Evolutionary conservation across 2,888 invertebrate species (phyloP).

Genomic region (Mythimna impura): DNA sequence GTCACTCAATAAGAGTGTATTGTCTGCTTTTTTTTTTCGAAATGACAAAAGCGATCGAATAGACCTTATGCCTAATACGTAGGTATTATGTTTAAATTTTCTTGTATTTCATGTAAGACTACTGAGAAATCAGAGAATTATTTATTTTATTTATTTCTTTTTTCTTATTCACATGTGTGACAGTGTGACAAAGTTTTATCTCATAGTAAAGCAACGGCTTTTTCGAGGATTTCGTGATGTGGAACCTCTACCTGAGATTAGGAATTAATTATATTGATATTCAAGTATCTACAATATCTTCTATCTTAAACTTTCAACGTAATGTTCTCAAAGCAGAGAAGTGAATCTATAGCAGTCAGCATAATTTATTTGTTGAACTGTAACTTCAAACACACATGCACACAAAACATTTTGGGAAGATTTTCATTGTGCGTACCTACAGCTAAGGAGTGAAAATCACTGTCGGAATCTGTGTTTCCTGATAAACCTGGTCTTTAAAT

Average conservation of each 20-base stretch:
- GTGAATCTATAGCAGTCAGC: neutral
- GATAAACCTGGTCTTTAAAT: neutral
- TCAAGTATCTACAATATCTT: neutral
- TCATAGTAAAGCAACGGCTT: neutral
- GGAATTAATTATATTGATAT: neutral
- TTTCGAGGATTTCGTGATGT: neutral
- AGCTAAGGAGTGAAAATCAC: neutral
- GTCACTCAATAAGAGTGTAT: constrained; percentile 82
- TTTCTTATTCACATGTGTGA: neutral
- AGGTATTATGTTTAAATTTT: constrained; percentile 30
- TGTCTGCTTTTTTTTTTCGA: constrained; percentile 74
- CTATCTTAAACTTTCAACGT: neutral
- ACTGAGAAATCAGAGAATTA: neutral
- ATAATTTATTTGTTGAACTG: neutral
- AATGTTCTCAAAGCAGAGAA: neutral
- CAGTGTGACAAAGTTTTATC: neutral
- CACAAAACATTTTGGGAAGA: neutral
- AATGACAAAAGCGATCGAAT: constrained; percentile 66
- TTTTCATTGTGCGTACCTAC: neutral
- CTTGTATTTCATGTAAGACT: constrained; percentile 5
- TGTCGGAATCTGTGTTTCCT: neutral
- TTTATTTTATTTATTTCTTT: neutral
- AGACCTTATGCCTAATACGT: constrained; percentile 58
- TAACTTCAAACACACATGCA: neutral
- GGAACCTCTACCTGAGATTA: too few species aligned